Evolutionary conservation across 1,140 invertebrate species (phyloP).

Genomic region (Pygmarrhopalites habei): DNA sequence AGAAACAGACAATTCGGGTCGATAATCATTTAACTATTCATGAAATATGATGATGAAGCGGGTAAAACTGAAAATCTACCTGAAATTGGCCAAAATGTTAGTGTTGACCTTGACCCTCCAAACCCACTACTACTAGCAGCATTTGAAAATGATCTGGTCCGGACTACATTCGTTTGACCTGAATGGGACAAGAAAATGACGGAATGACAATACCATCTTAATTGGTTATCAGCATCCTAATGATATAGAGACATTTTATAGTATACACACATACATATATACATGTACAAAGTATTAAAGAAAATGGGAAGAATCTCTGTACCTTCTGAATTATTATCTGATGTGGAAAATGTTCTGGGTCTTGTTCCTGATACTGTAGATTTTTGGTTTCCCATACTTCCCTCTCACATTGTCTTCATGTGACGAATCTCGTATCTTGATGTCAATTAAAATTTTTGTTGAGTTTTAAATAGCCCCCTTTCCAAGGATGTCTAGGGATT

Average conservation of each 20-base stretch:
- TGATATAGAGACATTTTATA: not conserved
- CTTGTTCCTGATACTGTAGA: too few species aligned
- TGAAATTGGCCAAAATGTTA: constrained; percentile 15
- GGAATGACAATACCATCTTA: not conserved
- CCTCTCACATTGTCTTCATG: too few species aligned
- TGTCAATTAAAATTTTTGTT: too few species aligned
- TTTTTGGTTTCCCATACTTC: too few species aligned
- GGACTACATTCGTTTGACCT: constrained; percentile 6
- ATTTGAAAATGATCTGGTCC: constrained; percentile 14
- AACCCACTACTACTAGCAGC: constrained; percentile 4
- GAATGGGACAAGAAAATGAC: not conserved
- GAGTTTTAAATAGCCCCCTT: too few species aligned
- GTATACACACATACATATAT: not conserved
- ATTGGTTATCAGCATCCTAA: not conserved
- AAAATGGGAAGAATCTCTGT: too few species aligned
- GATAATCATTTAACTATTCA: constrained; percentile 4
- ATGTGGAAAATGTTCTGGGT: constrained; percentile 12
- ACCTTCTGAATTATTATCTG: constrained; percentile 9
- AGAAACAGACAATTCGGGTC: not conserved
- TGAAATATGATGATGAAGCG: not conserved
- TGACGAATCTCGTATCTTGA: too few species aligned
- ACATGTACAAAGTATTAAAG: not conserved
- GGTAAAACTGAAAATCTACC: not conserved
- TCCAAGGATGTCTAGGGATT: too few species aligned
- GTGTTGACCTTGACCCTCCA: constrained; percentile 14